phyloP scores from a whole-genome alignment of 2,113 vertebrate species.

The Psophia crepitans region DNA sequence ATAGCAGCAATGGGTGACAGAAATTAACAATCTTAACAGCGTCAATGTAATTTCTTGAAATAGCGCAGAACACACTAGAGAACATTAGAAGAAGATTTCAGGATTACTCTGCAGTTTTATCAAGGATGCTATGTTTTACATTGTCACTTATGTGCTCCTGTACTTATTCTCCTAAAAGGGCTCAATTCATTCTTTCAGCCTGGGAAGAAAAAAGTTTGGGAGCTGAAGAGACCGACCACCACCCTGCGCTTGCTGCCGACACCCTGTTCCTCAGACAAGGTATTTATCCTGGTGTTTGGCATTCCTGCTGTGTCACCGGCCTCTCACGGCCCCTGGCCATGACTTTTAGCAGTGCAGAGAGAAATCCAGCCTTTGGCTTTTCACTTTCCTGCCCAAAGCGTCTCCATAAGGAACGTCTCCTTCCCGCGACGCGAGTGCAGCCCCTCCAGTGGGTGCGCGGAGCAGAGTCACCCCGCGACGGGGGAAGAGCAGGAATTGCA shows the following conservation, averaged over 20 bases:
- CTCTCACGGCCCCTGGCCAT: neutral
- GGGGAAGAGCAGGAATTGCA: too few relatives aligned
- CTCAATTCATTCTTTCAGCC: neutral
- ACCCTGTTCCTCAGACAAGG: neutral
- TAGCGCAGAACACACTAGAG: neutral
- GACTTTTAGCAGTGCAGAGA: fast-evolving
- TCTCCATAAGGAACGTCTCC: neutral
- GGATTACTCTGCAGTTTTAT: neutral
- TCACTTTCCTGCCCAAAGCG: neutral
- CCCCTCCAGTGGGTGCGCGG: neutral
- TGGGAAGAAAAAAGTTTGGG: neutral
- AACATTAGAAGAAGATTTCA: neutral
- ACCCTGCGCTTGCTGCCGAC: fast-evolving
- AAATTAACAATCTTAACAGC: neutral
- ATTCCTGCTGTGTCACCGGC: neutral
- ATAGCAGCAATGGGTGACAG: neutral
- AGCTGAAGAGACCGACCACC: neutral
- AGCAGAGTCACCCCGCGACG: neutral
- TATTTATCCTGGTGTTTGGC: neutral
- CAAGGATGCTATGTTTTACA: neutral
- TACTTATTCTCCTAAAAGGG: neutral
- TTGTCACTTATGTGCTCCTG: neutral
- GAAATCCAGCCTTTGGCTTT: neutral
- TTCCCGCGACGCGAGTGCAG: neutral
- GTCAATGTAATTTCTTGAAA: neutral